Conservation (phyloP, 2,113 vertebrate genomes). For the Sminthopsis crassicaudata region DNA sequence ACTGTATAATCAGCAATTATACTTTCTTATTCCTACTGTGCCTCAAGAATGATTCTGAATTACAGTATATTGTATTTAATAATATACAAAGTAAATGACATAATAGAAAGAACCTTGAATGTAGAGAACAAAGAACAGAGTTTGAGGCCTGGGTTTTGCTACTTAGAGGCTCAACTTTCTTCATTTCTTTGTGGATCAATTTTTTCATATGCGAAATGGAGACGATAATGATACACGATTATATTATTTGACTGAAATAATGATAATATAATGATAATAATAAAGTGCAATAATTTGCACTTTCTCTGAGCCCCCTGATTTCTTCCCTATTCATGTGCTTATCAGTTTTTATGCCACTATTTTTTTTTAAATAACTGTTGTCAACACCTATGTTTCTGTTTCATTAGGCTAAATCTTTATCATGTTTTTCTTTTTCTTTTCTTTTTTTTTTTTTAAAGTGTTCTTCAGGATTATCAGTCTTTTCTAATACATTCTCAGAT, state of each 20-base stretch:
- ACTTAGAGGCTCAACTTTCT: background rate
- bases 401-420: background rate
- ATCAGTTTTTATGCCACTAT: background rate
- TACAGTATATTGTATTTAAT: background rate
- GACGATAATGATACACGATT: background rate
- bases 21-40: background rate
- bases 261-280: too few species aligned
- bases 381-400: background rate
- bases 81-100: background rate
- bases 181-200: background rate
- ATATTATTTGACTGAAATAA: background rate
- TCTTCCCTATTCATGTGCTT: background rate
- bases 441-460: background rate
- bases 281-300: too few species aligned
- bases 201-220: background rate
- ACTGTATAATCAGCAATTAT: background rate
- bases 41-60: background rate
- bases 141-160: background rate
- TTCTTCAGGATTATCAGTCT: background rate
- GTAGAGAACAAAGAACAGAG: background rate
- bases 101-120: background rate
- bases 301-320: background rate
- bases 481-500: background rate
- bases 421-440: background rate
- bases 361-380: background rate